Evolutionary conservation across 2,797 vertebrate species (phyloP), one percentile per base, ranked within the genome.

Genomic region (Dipus sagitta): DNA sequence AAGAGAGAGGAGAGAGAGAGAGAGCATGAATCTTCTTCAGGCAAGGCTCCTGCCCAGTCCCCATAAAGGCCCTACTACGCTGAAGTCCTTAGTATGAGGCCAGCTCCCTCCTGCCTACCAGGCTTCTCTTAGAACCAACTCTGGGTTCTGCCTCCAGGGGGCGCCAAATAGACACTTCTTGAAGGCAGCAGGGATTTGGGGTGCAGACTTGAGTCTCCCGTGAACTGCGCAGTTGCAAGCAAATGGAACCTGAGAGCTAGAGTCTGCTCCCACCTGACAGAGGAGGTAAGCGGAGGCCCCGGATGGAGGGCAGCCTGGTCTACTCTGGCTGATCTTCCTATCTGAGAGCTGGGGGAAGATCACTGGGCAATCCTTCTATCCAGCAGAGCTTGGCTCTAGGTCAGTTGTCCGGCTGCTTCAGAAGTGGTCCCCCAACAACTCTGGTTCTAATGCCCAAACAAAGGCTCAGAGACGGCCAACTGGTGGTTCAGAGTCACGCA

Each of bases 81-180:
- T n/a, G 20, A 18, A 21, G 11, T 65, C 38, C 15, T 42, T 26
- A 58, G 26, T 2, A 9, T 60, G 34, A 77, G n/a, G 20, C 90
- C 18, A 14, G 15, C 14, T 92, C 18, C 47, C 2, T 86, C 52
- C 7, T 79, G 15, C 11, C 28, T 1, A 20, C 1, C 10, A 7
- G 30, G 23, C 9, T 30, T 47, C 34, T 13, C 72, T 74, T 18
- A 9, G 38, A 81, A 7, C 42, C 32, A 21, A 65, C 47, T 78
- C 83, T 92, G 65, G 0, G 18, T 13, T 91, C n/a, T 70, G 86
- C 91, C 95, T 96, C 95, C 67, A 95, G 95, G 93, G 92, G 96
- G 96, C 91, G 58, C 96, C 92, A 96, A 95, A 94, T 28, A 72
- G 92, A 91, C 81, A 93, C 72, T 34, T 71, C 95, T 95, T 70